Base-by-base conservation (phyloP, 2,113 vertebrate genomes). In the Notechis scutatus region DNA sequence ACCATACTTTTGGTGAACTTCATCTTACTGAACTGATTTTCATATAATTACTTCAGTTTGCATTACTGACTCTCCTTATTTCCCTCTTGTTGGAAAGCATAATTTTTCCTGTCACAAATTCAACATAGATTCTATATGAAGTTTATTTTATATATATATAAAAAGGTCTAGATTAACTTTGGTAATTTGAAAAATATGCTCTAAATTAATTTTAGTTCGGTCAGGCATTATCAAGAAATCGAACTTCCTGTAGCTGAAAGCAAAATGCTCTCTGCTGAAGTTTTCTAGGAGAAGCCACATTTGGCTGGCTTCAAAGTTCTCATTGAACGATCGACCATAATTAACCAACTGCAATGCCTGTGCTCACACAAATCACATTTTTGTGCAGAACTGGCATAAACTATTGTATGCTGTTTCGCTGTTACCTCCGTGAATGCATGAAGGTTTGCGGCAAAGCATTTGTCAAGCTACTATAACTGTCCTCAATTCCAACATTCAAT, bases 11-110 rank as follows among this genome's bases (percentile, higher is more conserved):
- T 69, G 87, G 88, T 95, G 93, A 95, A 96, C 94, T 5, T 96
- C 91, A 47, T 93, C 29, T 59, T 86, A 86, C 7, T 24, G 45
- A 93, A 94, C 55, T 59, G 95, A 93, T 96, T 57, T 93, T 96
- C 92, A 93, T 18, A 96, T 95, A 96, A 95, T 47, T 97, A 96
- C 96, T 96, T 92, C 87, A 91, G 89, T 96, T 26, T 10, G 42
- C 87, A 21, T 0, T 92, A 69, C 94, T 90, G 94, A 4, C 1
- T 10, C 39, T 59, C 87, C 92, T 34, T 93, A 89, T 56, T 94
- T 87, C 93, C 47, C 3, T 81, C 29, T 29, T 50, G 15, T 86
- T 55, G 56, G 18, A 86, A 91, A 8, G 3, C 15, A n/a, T 42
- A 69, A n/a, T 39, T 50, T 18, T 56, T 69, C 26, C 50, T 74